A percentile compares a stretch with the other conserved stretches of the same genome.
These are phyloP conservation scores for Garra rufa DNA, from an alignment of 2,113 vertebrate genomes.

Conservation along the genomic window DNA sequence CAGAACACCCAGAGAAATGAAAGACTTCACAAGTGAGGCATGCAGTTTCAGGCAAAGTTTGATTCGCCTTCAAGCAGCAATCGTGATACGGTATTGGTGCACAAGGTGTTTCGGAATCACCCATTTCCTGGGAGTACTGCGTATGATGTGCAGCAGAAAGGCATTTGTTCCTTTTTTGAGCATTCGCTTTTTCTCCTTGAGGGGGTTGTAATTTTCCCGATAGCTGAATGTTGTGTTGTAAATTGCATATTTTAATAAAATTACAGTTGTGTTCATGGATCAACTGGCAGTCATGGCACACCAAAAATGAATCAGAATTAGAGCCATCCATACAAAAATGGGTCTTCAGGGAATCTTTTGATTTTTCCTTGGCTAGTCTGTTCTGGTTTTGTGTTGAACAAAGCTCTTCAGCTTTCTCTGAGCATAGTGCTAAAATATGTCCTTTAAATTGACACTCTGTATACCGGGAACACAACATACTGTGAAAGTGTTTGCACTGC, in stretches of 20 bases:
- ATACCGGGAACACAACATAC: background rate
- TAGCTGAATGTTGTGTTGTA: background rate
- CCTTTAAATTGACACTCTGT: accelerated
- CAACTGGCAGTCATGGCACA: slow-evolving; percentile 41
- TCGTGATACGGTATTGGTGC: slow-evolving; percentile 60
- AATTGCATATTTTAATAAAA: background rate
- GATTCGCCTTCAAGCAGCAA: slow-evolving; percentile 54
- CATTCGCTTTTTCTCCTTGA: background rate
- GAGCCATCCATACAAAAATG: slow-evolving; percentile 14
- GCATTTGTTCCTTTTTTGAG: slow-evolving; percentile 38
- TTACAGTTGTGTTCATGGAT: slow-evolving; percentile 44
- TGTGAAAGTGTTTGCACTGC: slow-evolving; percentile 53
- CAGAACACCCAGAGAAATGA: slow-evolving; percentile 59
- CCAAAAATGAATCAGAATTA: background rate
- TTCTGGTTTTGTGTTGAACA: background rate
- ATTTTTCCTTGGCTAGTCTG: background rate
- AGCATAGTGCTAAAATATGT: background rate
- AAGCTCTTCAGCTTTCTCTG: background rate
- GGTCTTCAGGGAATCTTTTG: slow-evolving; percentile 36
- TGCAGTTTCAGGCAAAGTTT: slow-evolving; percentile 50
- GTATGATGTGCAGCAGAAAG: background rate
- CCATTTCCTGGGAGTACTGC: background rate
- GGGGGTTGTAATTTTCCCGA: slow-evolving; percentile 38
- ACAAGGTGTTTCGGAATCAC: background rate
- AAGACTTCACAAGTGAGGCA: slow-evolving; percentile 66